A percentile compares a stretch with the other conserved stretches of the same genome.
These are phyloP conservation scores for Agrilus planipennis DNA, from an alignment of 1,140 invertebrate genomes.

Conservation along the genomic window DNA sequence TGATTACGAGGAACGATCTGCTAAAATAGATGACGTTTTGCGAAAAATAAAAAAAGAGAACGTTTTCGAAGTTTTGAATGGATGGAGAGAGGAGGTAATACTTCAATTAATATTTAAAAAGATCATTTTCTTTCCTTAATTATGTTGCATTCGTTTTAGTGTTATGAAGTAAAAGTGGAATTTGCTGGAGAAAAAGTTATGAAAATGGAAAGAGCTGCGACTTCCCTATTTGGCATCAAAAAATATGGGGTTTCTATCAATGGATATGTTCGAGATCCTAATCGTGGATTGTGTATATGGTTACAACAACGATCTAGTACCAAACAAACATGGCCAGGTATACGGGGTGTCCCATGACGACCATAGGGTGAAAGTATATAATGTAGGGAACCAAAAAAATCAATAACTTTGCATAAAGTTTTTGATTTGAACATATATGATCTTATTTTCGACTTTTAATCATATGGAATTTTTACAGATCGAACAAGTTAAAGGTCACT, in stretches of 20 bases:
- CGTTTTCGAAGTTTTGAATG: slow-evolving; percentile 58
- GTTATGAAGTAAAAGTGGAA: slow-evolving; percentile 68
- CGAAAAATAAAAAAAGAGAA: slow-evolving; percentile 52
- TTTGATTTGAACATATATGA: too few species aligned
- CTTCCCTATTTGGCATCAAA: slow-evolving; percentile 83
- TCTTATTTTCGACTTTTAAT: too few species aligned
- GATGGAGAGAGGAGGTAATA: slow-evolving; percentile 86
- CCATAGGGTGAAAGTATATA: too few species aligned
- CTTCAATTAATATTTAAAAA: background rate
- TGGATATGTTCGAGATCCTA: slow-evolving; percentile 76
- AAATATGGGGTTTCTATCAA: slow-evolving; percentile 93
- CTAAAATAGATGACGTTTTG: slow-evolving; percentile 66
- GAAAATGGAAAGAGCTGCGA: slow-evolving; percentile 85
- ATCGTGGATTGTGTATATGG: slow-evolving; percentile 83
- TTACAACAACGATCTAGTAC: slow-evolving; percentile 77
- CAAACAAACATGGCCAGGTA: slow-evolving; percentile 89
- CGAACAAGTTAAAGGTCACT: too few species aligned
- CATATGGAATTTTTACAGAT: too few species aligned
- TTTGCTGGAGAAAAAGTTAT: slow-evolving; percentile 59
- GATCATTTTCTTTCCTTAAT: background rate
- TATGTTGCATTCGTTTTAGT: slow-evolving; percentile 36
- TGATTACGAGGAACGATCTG: slow-evolving; percentile 68
- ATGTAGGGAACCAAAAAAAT: too few species aligned
- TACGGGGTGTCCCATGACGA: too few species aligned
- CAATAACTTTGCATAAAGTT: slow-evolving; percentile 1